Percentiles rank a stretch among this genome's conserved stretches.
Evolutionary conservation across 2,888 invertebrate species (phyloP).

Genomic region (Stenchaetothrips biformis): DNA sequence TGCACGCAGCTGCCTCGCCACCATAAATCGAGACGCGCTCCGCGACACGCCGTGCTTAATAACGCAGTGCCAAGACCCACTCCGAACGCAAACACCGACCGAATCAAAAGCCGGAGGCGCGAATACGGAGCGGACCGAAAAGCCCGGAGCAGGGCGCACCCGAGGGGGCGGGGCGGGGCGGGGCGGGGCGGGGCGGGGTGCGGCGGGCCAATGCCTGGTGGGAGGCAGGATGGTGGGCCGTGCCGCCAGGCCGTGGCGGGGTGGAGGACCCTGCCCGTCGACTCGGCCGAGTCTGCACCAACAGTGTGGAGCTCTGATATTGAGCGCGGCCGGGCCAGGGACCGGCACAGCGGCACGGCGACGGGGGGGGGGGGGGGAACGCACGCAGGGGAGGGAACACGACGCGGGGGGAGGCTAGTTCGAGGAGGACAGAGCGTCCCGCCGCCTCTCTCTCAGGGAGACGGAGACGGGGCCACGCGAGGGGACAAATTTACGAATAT

Average conservation of each 20-base stretch:
- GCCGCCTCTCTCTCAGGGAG: not conserved
- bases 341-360: too few relatives aligned
- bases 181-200: not conserved
- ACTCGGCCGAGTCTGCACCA: conserved; percentile 2
- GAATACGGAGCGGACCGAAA: too few relatives aligned
- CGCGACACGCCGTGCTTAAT: too few relatives aligned
- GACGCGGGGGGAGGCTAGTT: not conserved
- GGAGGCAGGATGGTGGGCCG: not conserved
- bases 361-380: not conserved
- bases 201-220: not conserved
- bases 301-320: conserved; percentile 24
- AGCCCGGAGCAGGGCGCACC: too few relatives aligned
- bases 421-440: not conserved
- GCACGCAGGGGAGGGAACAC: not conserved
- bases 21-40: too few relatives aligned
- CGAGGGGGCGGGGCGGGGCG: not conserved
- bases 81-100: too few relatives aligned
- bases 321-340: not conserved
- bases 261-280: not conserved
- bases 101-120: too few relatives aligned
- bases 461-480: not conserved
- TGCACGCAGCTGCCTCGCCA: too few relatives aligned
- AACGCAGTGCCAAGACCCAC: too few relatives aligned
- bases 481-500: conserved; percentile 10
- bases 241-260: not conserved